These are phyloP conservation scores for Polypedilum vanderplanki DNA, from an alignment of 1,140 invertebrate species.

Conservation along the genomic window DNA sequence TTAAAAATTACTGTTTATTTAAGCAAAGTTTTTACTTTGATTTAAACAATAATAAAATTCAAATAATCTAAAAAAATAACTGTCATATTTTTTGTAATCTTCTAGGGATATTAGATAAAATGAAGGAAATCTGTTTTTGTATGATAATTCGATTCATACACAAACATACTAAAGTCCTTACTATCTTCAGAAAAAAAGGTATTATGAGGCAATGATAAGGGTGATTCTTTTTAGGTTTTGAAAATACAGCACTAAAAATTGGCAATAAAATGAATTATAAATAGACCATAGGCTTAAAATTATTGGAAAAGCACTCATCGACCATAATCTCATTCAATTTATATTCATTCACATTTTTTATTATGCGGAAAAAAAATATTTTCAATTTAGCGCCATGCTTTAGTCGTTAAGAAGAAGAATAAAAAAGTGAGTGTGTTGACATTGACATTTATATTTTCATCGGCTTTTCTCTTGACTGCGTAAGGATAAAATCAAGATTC, in stretches of 20 bases:
- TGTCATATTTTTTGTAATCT: no score
- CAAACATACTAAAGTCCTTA: neutral
- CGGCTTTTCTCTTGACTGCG: neutral
- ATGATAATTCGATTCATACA: constrained; percentile 24
- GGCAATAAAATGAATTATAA: constrained; percentile 19
- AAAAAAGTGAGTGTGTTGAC: no score
- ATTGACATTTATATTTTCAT: no score
- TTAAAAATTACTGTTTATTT: no score
- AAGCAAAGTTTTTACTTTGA: no score
- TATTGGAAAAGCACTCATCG: neutral
- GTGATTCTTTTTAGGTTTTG: constrained; percentile 14
- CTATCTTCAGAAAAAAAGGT: neutral
- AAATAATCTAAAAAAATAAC: no score
- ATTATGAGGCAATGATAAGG: constrained; percentile 27
- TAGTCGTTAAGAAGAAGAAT: no score
- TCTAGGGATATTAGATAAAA: neutral
- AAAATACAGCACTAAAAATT: neutral
- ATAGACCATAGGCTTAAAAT: constrained; percentile 12
- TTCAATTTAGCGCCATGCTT: neutral
- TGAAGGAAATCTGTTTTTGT: neutral
- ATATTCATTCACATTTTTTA: neutral
- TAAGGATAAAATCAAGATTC: constrained; percentile 7
- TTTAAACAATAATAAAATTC: no score
- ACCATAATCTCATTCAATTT: neutral
- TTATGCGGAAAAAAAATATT: neutral